Evolutionary conservation across 2,113 vertebrate species (phyloP), one percentile per base, ranked within the genome.

Genomic region (Nothocercus nigrocapillus): DNA sequence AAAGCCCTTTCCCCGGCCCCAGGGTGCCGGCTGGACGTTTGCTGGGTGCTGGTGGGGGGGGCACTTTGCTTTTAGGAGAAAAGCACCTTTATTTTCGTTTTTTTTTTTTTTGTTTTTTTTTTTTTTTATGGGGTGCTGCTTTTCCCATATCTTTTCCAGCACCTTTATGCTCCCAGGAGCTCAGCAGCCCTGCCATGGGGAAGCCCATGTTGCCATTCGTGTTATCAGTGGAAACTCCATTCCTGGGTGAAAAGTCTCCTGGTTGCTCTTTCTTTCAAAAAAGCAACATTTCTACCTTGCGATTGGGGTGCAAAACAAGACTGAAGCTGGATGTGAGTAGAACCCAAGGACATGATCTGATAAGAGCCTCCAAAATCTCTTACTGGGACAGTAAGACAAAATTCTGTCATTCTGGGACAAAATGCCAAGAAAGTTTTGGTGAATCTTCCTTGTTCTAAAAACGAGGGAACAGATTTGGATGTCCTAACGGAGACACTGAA

Each of bases 1-100:
- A 32, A 36, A 47, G 28, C 21, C 21, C 72, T 6, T 7, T 11
- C 59, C 6, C 6, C 5, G 1, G 1, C 6, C 16, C 13, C 0
- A 2, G 0, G 6, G 34, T 19, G 70, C 24, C 40, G 22, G 4
- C 0, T 20, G 6, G 76, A 10, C 11, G 76, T 34, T 24, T 3
- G 21, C 53, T 27, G 2, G 5, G 9, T 3, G 12, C 19, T 6
- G 34, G 11, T 27, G 16, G 40, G 14, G 17, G 54, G 32, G n/a
- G 67, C 20, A 47, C n/a, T 74, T 18, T 21, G 11, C n/a, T 59
- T 5, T 77, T 15, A 34, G 40, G 40, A 58, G 47, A 47, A 47
- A 21, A 47, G 47, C 47, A 9, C 36, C 36, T 36, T 36, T 36
- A 6, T 47, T 47, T 47, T 47, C n/a, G n/a, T 20, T 47, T 47